These are phyloP conservation scores for Rhodeus uyekii DNA, from an alignment of 2,797 vertebrate genomes.

Conservation along the genomic window DNA sequence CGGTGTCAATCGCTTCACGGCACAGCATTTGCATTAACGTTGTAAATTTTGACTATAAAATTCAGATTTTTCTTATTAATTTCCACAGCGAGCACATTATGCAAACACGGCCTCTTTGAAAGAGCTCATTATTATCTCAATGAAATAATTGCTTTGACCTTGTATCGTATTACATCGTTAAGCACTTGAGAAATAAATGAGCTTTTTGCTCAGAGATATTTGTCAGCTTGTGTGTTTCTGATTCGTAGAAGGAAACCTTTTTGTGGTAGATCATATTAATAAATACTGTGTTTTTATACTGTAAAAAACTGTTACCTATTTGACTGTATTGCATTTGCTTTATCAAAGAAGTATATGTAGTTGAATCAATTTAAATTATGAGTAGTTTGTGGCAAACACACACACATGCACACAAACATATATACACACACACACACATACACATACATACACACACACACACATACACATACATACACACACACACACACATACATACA, in stretches of 20 bases:
- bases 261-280: neutral
- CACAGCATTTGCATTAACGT: conserved; percentile 4
- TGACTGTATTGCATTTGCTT: neutral
- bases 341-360: neutral
- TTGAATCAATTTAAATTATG: no score
- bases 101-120: conserved; percentile 6
- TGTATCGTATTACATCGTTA: conserved; percentile 4
- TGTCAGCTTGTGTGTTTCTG: no score
- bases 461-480: no score
- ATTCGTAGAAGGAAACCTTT: no score
- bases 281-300: neutral
- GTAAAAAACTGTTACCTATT: neutral
- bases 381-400: neutral
- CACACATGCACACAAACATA: no score
- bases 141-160: conserved; percentile 35
- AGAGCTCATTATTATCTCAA: conserved; percentile 14
- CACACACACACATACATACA: no score
- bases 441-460: no score
- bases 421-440: no score
- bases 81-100: conserved; percentile 10
- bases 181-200: neutral
- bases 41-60: conserved; percentile 23
- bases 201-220: neutral
- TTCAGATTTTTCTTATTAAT: neutral
- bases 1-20: neutral